A percentile compares a stretch with the other conserved stretches of the same genome.
Conservation (phyloP, 2,113 vertebrate genomes). For the Sorex fumeus region DNA sequence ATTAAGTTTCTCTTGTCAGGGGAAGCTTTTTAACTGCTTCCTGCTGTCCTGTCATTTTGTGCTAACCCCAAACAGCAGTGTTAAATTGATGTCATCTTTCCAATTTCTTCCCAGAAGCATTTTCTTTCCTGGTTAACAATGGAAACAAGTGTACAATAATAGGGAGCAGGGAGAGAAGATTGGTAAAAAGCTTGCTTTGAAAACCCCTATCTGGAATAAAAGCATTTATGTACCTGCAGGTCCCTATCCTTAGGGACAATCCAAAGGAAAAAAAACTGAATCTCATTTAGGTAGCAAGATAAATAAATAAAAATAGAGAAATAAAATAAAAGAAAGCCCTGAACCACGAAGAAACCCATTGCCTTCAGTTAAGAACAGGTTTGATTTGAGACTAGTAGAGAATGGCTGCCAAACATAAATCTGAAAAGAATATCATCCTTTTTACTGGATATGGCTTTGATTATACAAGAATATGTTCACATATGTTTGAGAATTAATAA, state of each 20-base stretch:
- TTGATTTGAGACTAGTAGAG: not conserved
- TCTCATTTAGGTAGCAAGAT: conserved; percentile 37
- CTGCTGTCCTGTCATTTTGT: conserved; percentile 84
- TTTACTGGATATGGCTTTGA: not conserved
- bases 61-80: conserved; percentile 79
- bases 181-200: conserved; percentile 57
- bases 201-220: conserved; percentile 44
- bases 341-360: conserved; percentile 25
- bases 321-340: conserved; percentile 26
- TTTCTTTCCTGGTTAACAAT: conserved; percentile 83
- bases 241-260: not conserved
- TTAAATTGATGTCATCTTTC: conserved; percentile 88
- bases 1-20: conserved; percentile 81
- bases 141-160: conserved; percentile 75
- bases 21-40: conserved; percentile 86
- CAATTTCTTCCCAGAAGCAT: conserved; percentile 83
- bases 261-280: conserved; percentile 30
- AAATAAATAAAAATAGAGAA: conserved; percentile 16
- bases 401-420: conserved; percentile 40
- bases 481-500: conserved; percentile 13
- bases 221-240: conserved; percentile 37
- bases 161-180: conserved; percentile 14
- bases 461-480: not conserved
- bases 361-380: not conserved
- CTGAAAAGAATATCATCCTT: not conserved